Evolutionary conservation across 2,113 vertebrate species (phyloP).

Genomic region (Atlantisia rogersi): DNA sequence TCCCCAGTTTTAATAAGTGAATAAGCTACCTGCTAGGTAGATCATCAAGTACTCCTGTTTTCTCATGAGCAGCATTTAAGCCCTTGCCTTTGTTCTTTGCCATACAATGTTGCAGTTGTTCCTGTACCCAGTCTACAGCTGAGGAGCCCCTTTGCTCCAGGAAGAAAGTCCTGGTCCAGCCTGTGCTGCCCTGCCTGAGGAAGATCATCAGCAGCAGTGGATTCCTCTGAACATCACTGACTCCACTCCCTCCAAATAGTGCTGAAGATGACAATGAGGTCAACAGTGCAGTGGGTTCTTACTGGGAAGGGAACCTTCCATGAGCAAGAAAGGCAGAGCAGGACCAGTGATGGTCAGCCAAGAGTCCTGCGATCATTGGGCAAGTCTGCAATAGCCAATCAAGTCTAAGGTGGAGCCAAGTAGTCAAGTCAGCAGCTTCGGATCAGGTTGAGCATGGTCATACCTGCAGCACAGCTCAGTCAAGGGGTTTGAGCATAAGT

Average conservation of each 20-base stretch:
- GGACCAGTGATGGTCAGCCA: not conserved
- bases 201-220: not conserved
- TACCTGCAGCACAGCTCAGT: not conserved
- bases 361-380: not conserved
- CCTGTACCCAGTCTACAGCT: not conserved
- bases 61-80: not conserved
- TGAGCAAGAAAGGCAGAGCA: not conserved
- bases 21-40: not conserved
- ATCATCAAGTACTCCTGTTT: not conserved
- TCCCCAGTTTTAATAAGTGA: not conserved
- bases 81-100: not conserved
- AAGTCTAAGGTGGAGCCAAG: not conserved
- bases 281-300: not conserved
- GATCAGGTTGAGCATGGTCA: not conserved
- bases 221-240: not conserved
- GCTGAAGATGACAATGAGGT: rapidly evolving
- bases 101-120: not conserved
- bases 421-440: rapidly evolving
- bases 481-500: not conserved
- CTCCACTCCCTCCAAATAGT: rapidly evolving
- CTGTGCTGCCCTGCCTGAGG: not conserved
- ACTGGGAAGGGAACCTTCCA: rapidly evolving
- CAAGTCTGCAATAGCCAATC: not conserved
- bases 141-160: not conserved
- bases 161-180: not conserved